Conservation (phyloP, 2,888 invertebrate species). For the Platycheirus albimanus region DNA sequence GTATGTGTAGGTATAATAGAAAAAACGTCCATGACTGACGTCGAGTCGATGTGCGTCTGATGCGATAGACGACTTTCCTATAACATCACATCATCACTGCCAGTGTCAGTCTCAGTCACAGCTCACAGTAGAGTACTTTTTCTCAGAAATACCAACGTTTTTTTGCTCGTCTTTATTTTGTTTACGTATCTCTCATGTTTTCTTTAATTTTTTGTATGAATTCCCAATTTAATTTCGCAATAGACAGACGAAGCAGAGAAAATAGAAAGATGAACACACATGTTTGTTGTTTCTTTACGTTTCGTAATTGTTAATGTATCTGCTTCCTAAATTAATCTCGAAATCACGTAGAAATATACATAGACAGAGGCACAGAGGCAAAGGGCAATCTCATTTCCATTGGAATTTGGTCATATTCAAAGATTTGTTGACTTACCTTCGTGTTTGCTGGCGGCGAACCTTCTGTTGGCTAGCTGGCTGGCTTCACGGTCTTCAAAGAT, state of each 20-base stretch:
- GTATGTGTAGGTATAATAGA: too few relatives aligned
- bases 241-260: not conserved
- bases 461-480: constrained; percentile 9
- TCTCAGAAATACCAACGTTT: constrained; percentile 29
- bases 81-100: constrained; percentile 40
- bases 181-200: constrained; percentile 24
- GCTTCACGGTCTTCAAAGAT: constrained; percentile 3
- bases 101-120: constrained; percentile 65
- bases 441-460: constrained; percentile 14
- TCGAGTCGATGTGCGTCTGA: constrained; percentile 11
- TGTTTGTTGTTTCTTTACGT: constrained; percentile 61
- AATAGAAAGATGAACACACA: constrained; percentile 52
- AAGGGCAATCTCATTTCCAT: constrained; percentile 11
- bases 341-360: not conserved
- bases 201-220: constrained; percentile 33
- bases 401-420: constrained; percentile 46
- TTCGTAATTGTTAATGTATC: constrained; percentile 50
- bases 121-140: too few relatives aligned
- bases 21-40: constrained; percentile 38
- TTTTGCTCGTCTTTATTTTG: constrained; percentile 22
- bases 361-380: not conserved
- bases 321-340: not conserved
- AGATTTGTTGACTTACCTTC: constrained; percentile 58
- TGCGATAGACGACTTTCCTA: not conserved
- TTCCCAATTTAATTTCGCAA: constrained; percentile 57